Percentiles rank a stretch among this genome's conserved stretches.
These are phyloP conservation scores for Spea hammondii DNA, from an alignment of 2,797 vertebrate genomes.

Conservation along the genomic window DNA sequence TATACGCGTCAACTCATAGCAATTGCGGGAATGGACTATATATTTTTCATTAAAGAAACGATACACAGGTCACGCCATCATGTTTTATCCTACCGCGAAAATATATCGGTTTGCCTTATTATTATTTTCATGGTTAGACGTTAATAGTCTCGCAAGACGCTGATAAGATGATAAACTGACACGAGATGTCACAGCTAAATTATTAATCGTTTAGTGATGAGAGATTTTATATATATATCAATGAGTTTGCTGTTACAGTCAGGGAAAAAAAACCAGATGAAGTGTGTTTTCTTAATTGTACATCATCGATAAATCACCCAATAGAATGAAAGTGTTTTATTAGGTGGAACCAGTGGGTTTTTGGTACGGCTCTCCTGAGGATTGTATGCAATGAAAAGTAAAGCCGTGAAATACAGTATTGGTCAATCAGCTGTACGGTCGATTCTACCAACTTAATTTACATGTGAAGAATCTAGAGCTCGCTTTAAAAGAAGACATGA, in stretches of 20 bases:
- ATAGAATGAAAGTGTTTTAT: constrained; percentile 47
- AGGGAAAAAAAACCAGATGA: constrained; percentile 34
- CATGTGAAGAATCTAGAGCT: constrained; percentile 25
- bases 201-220: constrained; percentile 37
- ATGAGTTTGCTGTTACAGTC: constrained; percentile 23
- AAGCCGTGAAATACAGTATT: constrained; percentile 29
- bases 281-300: constrained; percentile 40
- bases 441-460: constrained; percentile 40
- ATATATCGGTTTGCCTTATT: not conserved
- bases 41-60: not conserved
- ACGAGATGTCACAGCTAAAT: constrained; percentile 14
- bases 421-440: constrained; percentile 38
- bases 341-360: constrained; percentile 33
- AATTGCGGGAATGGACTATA: no score
- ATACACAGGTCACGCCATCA: no score
- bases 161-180: constrained; percentile 4
- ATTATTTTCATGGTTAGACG: not conserved
- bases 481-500: not conserved
- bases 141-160: constrained; percentile 9
- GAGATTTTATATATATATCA: constrained; percentile 43
- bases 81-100: constrained; percentile 4
- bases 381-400: constrained; percentile 23
- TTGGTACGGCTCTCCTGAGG: constrained; percentile 21
- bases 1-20: no score
- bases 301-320: constrained; percentile 45